Conservation (phyloP, 2,888 invertebrate genomes). For the Linnaemya vulpina region DNA sequence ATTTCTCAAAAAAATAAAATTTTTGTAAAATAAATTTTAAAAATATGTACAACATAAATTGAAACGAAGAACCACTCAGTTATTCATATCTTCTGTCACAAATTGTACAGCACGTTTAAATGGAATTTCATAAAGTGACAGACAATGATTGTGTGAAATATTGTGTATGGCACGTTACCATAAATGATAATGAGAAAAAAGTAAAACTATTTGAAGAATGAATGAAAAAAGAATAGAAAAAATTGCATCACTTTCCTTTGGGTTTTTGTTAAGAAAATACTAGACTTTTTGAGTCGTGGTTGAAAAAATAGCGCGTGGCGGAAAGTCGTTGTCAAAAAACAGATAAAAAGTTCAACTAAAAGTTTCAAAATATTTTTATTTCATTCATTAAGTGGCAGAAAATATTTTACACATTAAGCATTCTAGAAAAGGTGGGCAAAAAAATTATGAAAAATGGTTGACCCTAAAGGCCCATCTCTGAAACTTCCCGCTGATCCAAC, state of each 20-base stretch:
- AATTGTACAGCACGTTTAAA: not conserved
- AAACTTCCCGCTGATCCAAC: no score
- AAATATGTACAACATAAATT: no score
- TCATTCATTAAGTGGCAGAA: no score
- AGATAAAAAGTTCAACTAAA: no score
- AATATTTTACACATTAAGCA: no score
- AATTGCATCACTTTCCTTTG: constrained; percentile 32
- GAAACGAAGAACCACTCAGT: not conserved
- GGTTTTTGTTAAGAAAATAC: constrained; percentile 6
- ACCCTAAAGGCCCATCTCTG: no score
- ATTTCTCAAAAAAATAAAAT: not conserved
- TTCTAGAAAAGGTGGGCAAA: no score
- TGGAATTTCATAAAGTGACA: constrained; percentile 38
- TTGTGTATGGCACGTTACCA: not conserved
- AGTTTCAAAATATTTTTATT: no score
- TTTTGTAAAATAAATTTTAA: not conserved
- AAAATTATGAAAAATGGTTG: no score
- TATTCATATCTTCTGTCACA: not conserved
- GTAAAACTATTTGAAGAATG: not conserved
- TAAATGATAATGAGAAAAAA: constrained; percentile 30
- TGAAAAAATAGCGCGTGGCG: not conserved
- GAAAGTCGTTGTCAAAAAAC: no score
- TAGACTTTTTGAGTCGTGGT: not conserved
- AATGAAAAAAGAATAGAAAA: not conserved
- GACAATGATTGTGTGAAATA: constrained; percentile 23